Evolutionary conservation across 2,113 vertebrate genomes (phyloP).

Genomic region (Callopanchax toddi): DNA sequence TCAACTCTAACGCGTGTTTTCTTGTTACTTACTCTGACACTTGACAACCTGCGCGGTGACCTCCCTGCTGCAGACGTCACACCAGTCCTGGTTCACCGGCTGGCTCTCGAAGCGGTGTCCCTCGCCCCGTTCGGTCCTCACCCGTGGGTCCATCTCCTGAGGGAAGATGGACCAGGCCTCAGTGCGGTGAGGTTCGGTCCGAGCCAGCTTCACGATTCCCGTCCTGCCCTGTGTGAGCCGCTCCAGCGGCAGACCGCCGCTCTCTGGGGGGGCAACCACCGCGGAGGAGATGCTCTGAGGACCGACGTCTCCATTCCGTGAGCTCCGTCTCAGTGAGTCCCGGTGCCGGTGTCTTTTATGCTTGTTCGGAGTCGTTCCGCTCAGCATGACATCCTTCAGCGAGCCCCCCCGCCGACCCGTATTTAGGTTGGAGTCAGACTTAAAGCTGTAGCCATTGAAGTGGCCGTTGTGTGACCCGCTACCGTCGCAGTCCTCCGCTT

Average conservation of each 20-base stretch:
- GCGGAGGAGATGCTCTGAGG: constrained; percentile 28
- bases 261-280: not conserved
- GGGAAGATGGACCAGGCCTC: constrained; percentile 90
- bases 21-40: constrained; percentile 86
- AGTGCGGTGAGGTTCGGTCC: constrained; percentile 76
- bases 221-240: constrained; percentile 75
- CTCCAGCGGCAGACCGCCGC: constrained; percentile 54
- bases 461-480: not conserved
- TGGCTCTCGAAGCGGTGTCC: constrained; percentile 83
- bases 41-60: constrained; percentile 82
- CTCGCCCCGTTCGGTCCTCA: constrained; percentile 79
- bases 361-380: constrained; percentile 8
- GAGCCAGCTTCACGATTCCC: constrained; percentile 78
- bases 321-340: constrained; percentile 26
- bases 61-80: constrained; percentile 85
- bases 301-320: constrained; percentile 25
- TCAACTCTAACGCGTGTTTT: not conserved
- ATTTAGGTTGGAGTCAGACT: constrained; percentile 33
- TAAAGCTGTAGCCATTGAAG: constrained; percentile 27
- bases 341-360: constrained; percentile 34
- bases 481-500: not conserved
- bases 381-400: constrained; percentile 32
- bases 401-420: constrained; percentile 33
- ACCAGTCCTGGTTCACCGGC: constrained; percentile 83
- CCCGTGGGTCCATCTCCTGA: constrained; percentile 76